Conservation (phyloP, 2,797 vertebrate genomes). For the Phataginus tricuspis region DNA sequence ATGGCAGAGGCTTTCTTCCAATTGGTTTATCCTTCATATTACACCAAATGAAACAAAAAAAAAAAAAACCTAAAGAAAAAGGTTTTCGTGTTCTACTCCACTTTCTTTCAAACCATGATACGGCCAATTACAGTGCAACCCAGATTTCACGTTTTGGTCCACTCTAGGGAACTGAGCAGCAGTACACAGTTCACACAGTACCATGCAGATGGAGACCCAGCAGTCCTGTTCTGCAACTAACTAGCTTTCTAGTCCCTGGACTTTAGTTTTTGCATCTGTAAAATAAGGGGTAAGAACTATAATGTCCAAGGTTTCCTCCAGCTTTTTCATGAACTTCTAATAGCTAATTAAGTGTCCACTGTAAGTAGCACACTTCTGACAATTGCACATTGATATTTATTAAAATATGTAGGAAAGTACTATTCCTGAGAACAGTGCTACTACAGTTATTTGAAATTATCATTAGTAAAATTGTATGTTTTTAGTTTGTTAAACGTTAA, state of each 20-base stretch:
- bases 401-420: neutral
- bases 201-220: neutral
- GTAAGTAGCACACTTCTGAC: neutral
- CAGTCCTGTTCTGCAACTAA: neutral
- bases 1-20: neutral
- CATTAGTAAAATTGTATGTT: neutral
- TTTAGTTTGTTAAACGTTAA: neutral
- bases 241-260: neutral
- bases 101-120: conserved; percentile 8
- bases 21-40: neutral
- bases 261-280: neutral
- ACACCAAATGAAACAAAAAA: neutral
- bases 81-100: neutral
- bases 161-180: neutral
- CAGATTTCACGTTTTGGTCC: neutral
- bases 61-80: conserved; percentile 22
- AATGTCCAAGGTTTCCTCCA: neutral
- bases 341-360: neutral
- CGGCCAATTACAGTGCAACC: neutral
- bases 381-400: neutral
- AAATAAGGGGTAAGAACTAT: conserved; percentile 8
- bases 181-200: neutral
- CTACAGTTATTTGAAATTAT: conserved; percentile 8
- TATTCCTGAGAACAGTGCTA: neutral
- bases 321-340: neutral